Base-by-base conservation (phyloP, 2,888 invertebrate species). In the Macrosoma leucophasiata region DNA sequence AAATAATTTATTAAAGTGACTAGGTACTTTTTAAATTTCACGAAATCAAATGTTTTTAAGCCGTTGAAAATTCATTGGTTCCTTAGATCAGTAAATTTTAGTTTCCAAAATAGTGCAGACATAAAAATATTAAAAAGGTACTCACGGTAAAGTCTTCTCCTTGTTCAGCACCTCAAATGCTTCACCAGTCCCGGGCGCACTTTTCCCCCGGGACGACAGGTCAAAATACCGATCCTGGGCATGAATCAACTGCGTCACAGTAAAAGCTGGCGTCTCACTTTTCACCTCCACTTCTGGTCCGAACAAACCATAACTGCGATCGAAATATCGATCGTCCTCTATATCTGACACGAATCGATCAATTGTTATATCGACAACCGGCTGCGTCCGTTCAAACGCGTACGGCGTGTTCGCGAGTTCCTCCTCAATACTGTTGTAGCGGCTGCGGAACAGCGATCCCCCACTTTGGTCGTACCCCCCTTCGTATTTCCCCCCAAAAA, bases 401-500 rank as follows among this genome's bases (percentile, higher is more conserved):
- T 85, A 85, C 12, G 85, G 85, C 29, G 85, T 85, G 43, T 84
- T 85, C 0, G 85, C 84, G 0, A 85, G 53, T 15, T 85, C 85
- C 36, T 84, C 79, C 41, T 85, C 85, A 1, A 85, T 69, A 39
- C 84, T 84, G 46, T 84, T 85, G 73, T 84, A 82, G 3, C 85
- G 67, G 40, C 79, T 82, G 4, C 84, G 61, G 57, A 85, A 85
- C 2, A 85, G 62, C 13, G 84, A 82, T 2, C 61, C 66, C 13
- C 64, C 60, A 8, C 56, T 52, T n/a, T n/a, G n/a, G 45, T 62
- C 69, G 50, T 46, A 57, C 37, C 68, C 60, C 18, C 62, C 62
- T 6, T 72, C 78, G 46, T 81, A 81, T 36, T 77, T 76, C 10
- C 70, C 73, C 3, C 82, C 77, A 46, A 84, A 81, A 8, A 84